Evolutionary conservation across 2,888 invertebrate species (phyloP).

Genomic region (Drosophila greeni): DNA sequence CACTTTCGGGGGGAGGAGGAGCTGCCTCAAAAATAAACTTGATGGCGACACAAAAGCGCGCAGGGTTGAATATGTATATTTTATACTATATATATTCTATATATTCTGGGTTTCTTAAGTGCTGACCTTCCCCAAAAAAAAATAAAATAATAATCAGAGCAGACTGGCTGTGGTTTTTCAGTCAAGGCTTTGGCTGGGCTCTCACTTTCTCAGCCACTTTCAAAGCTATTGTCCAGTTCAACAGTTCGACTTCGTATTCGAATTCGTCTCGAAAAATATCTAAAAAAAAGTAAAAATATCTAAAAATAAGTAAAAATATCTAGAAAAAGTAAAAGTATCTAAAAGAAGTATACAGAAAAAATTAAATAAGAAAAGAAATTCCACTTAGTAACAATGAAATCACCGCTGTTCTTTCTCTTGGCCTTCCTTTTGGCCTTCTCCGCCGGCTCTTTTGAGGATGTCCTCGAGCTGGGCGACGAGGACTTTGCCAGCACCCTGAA

Average conservation of each 20-base stretch:
- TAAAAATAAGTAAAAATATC: too few relatives aligned
- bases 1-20: too few relatives aligned
- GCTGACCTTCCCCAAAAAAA: constrained; percentile 20
- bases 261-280: neutral
- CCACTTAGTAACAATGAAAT: constrained; percentile 49
- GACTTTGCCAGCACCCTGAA: constrained; percentile 86
- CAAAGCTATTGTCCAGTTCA: neutral
- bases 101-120: neutral
- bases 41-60: constrained; percentile 28
- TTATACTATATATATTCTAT: too few relatives aligned
- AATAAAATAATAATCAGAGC: neutral
- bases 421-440: constrained; percentile 46
- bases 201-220: neutral
- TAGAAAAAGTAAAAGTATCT: too few relatives aligned
- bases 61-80: neutral
- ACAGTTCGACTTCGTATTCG: neutral
- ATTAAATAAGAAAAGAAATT: too few relatives aligned
- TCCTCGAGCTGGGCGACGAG: constrained; percentile 87
- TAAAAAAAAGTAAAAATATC: neutral
- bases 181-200: neutral
- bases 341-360: too few relatives aligned
- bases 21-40: constrained; percentile 42
- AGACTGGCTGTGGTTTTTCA: constrained; percentile 1
- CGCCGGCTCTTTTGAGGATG: constrained; percentile 84
- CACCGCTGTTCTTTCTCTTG: constrained; percentile 50